These are phyloP conservation scores for Lagenorhynchus albirostris DNA, from an alignment of 2,113 vertebrate species.

Conservation along the genomic window DNA sequence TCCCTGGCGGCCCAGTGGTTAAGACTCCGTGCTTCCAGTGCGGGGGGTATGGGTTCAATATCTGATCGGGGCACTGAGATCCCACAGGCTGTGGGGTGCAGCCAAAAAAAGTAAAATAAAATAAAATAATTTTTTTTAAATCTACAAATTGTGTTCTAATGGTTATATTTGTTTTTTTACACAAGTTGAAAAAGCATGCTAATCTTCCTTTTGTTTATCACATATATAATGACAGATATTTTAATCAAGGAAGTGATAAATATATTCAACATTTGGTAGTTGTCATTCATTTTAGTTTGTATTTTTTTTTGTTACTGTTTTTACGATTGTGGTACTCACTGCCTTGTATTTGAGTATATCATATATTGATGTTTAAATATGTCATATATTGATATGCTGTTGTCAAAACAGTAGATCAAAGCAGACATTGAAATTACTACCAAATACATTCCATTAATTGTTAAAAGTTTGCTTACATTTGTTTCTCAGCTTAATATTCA, in stretches of 20 bases:
- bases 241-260: not conserved
- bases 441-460: not conserved
- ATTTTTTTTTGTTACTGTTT: not conserved
- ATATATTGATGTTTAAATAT: not conserved
- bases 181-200: not conserved
- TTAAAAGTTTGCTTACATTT: constrained; percentile 22
- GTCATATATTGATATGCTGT: not conserved
- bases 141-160: not conserved
- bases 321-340: not conserved
- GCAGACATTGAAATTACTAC: not conserved
- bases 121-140: not conserved
- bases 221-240: not conserved
- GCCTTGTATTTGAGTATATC: constrained; percentile 12
- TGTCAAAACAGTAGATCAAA: not conserved
- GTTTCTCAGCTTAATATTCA: not conserved
- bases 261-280: not conserved
- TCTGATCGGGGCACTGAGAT: too few relatives aligned
- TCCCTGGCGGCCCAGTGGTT: too few relatives aligned
- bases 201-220: not conserved
- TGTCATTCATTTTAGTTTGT: not conserved
- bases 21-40: too few relatives aligned
- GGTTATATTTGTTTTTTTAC: not conserved
- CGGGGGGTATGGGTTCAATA: too few relatives aligned
- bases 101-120: too few relatives aligned
- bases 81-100: too few relatives aligned